Percentiles rank a stretch among this genome's conserved stretches.
Evolutionary conservation across 1,140 invertebrate genomes (phyloP).

Genomic region (Andricus grossulariae): DNA sequence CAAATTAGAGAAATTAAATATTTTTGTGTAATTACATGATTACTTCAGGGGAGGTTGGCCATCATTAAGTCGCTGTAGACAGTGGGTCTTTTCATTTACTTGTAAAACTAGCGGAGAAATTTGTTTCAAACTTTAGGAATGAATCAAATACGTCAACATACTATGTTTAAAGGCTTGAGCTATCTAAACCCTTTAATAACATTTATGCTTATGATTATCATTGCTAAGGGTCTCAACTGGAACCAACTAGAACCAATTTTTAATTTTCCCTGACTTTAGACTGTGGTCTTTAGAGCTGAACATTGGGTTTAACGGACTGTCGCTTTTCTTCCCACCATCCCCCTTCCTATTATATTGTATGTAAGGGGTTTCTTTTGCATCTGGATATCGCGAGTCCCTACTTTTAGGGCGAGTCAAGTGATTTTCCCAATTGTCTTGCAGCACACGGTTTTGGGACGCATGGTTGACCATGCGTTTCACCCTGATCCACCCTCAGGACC

Average conservation of each 20-base stretch:
- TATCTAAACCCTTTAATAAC: no score
- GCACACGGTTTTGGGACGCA: constrained; percentile 61
- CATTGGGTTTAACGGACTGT: constrained; percentile 69
- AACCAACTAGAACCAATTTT: no score
- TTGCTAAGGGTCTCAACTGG: no score
- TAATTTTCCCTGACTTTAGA: constrained; percentile 34
- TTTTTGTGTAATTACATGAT: no score
- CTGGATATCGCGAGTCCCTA: constrained; percentile 45
- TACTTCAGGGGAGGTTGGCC: no score
- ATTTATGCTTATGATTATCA: no score
- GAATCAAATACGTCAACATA: no score
- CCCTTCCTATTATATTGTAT: constrained; percentile 42
- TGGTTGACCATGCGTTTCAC: constrained; percentile 71
- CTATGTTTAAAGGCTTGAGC: no score
- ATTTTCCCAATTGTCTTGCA: constrained; percentile 74
- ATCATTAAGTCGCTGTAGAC: no score
- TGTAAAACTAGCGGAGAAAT: no score
- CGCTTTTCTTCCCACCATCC: constrained; percentile 56
- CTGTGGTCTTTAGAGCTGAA: constrained; percentile 60
- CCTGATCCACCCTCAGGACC: constrained; percentile 59
- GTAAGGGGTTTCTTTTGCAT: constrained; percentile 41
- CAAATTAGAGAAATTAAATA: background rate
- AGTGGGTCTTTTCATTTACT: no score
- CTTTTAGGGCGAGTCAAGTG: constrained; percentile 72
- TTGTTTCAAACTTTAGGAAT: no score